These are phyloP conservation scores for Leuctra nigra DNA, from an alignment of 2,888 invertebrate genomes.

Conservation along the genomic window DNA sequence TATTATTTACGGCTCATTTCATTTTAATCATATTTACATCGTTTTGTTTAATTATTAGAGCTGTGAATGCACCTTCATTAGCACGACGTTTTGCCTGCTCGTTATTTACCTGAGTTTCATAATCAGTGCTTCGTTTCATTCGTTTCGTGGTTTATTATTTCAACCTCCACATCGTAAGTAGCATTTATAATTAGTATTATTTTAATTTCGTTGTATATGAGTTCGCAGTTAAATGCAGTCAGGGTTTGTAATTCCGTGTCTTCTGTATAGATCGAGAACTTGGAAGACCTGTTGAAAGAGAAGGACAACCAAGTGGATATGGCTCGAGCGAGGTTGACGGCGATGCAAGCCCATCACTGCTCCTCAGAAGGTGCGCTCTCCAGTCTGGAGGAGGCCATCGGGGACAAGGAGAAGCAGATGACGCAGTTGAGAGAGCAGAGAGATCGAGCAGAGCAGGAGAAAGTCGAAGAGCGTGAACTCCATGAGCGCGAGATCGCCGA, in stretches of 20 bases:
- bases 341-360: constrained; percentile 93
- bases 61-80: too few species aligned
- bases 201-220: too few species aligned
- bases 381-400: constrained; percentile 89
- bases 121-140: background rate
- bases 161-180: background rate
- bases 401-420: constrained; percentile 97
- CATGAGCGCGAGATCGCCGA: constrained; percentile 86
- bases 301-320: constrained; percentile 97
- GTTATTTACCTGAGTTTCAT: too few species aligned
- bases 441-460: constrained; percentile 91
- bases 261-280: constrained; percentile 96
- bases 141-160: background rate
- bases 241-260: too few species aligned
- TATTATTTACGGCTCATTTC: too few species aligned
- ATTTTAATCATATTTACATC: too few species aligned
- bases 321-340: constrained; percentile 81
- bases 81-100: too few species aligned
- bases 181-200: background rate
- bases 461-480: constrained; percentile 90
- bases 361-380: constrained; percentile 89
- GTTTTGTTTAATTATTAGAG: too few species aligned
- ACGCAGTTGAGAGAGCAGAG: constrained; percentile 88
- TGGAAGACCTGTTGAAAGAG: constrained; percentile 94
- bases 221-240: background rate